phyloP scores from a whole-genome alignment of 2,888 invertebrate species.

The Nephrotoma flavescens region DNA sequence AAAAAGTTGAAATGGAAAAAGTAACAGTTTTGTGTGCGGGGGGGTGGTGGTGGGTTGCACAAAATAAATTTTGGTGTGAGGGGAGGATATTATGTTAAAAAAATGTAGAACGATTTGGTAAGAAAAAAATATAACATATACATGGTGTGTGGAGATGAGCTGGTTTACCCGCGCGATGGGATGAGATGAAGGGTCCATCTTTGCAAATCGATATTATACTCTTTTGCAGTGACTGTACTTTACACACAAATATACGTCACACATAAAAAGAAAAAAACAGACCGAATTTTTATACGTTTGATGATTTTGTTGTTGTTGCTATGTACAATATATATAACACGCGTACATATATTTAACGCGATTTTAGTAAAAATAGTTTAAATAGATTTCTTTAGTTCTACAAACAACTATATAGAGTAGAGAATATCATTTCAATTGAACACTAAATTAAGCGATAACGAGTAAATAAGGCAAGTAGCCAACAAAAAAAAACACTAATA shows the following conservation, averaged over 20 bases:
- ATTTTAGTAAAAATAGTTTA: neutral
- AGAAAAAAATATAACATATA: constrained; percentile 3
- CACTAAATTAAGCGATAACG: neutral
- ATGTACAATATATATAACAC: neutral
- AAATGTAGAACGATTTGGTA: constrained; percentile 2
- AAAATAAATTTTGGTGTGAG: neutral
- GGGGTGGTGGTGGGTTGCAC: neutral
- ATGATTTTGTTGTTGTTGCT: neutral
- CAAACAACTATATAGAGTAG: neutral
- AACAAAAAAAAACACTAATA: neutral
- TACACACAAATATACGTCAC: constrained; percentile 6
- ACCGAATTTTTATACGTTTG: constrained; percentile 1
- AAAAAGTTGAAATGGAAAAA: neutral
- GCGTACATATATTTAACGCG: neutral
- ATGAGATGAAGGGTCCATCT: constrained; percentile 29
- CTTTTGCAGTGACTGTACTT: constrained; percentile 7
- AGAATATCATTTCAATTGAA: neutral
- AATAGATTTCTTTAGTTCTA: neutral
- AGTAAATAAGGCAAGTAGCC: neutral
- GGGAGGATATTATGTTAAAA: neutral
- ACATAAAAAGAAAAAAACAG: neutral
- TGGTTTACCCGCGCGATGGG: constrained; percentile 6
- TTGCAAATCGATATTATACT: constrained; percentile 43
- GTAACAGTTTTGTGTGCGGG: neutral
- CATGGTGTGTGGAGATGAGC: neutral